Percentiles rank a stretch among this genome's conserved stretches.
Conservation (phyloP, 2,888 invertebrate species). For the Brachynemurus nebulosus region DNA sequence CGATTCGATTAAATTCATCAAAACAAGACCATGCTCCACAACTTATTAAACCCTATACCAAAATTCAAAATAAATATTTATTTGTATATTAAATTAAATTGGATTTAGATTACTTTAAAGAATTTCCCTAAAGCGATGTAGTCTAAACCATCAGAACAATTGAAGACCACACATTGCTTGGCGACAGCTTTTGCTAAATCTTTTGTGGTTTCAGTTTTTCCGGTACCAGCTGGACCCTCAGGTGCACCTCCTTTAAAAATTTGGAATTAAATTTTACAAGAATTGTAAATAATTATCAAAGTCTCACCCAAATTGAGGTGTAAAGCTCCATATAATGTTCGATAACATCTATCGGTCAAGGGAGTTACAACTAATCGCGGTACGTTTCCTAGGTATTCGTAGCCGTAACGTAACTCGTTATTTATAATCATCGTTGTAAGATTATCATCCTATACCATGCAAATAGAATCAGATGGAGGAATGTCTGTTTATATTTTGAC, state of each 20-base stretch:
- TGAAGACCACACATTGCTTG: slow-evolving; percentile 92
- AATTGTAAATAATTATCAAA: not conserved
- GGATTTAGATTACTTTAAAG: slow-evolving; percentile 56
- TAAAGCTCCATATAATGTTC: slow-evolving; percentile 83
- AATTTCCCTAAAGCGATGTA: slow-evolving; percentile 89
- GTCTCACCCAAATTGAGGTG: slow-evolving; percentile 64
- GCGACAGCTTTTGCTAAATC: slow-evolving; percentile 93
- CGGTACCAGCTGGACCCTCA: slow-evolving; percentile 45
- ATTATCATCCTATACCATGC: slow-evolving; percentile 32
- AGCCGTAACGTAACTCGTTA: slow-evolving; percentile 75
- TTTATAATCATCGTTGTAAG: slow-evolving; percentile 80
- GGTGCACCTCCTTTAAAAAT: slow-evolving; percentile 30
- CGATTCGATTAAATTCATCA: slow-evolving; percentile 92
- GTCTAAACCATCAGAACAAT: slow-evolving; percentile 90
- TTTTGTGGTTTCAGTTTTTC: slow-evolving; percentile 89
- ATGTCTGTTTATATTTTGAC: too few relatives aligned
- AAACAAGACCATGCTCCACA: slow-evolving; percentile 95
- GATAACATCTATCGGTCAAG: slow-evolving; percentile 82
- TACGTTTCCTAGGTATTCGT: slow-evolving; percentile 88
- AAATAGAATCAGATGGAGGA: too few relatives aligned
- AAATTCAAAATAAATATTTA: slow-evolving; percentile 11
- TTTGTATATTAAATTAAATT: too few relatives aligned
- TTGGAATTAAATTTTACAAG: not conserved
- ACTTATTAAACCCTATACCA: slow-evolving; percentile 66
- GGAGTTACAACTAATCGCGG: slow-evolving; percentile 84